Conservation (phyloP, 2,113 vertebrate species). For the Clinocottus analis region DNA sequence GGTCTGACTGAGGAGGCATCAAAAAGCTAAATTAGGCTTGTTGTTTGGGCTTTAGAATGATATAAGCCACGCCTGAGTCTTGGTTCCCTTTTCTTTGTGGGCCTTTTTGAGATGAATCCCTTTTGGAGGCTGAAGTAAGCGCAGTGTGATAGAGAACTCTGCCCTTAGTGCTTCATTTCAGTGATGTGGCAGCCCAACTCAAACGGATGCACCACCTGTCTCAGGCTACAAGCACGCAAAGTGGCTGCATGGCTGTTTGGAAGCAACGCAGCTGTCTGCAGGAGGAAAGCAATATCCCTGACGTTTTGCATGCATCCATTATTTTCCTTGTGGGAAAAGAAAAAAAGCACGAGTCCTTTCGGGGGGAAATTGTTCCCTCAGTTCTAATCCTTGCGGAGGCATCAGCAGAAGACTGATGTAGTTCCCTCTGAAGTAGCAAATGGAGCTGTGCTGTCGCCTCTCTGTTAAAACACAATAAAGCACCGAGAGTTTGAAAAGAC, state of each 20-base stretch:
- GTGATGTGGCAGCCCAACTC: slow-evolving; percentile 61
- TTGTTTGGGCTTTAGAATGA: background rate
- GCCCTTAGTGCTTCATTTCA: slow-evolving; percentile 56
- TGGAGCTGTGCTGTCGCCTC: slow-evolving; percentile 56
- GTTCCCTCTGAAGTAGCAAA: slow-evolving; percentile 64
- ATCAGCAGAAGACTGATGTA: slow-evolving; percentile 60
- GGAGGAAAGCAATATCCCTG: slow-evolving; percentile 69
- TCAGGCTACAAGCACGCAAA: slow-evolving; percentile 51
- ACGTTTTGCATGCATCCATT: slow-evolving; percentile 74
- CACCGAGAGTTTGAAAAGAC: slow-evolving; percentile 31
- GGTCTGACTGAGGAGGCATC: background rate
- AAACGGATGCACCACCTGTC: slow-evolving; percentile 61
- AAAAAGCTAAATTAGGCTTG: background rate
- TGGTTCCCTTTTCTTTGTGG: background rate
- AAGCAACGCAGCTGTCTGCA: slow-evolving; percentile 48
- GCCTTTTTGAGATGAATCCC: slow-evolving; percentile 1
- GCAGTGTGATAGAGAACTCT: slow-evolving; percentile 38
- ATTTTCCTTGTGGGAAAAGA: slow-evolving; percentile 68
- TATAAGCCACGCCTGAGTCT: background rate
- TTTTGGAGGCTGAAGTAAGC: slow-evolving; percentile 39
- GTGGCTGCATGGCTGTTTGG: slow-evolving; percentile 41
- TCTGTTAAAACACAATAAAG: slow-evolving; percentile 40
- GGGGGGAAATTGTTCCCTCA: slow-evolving; percentile 68
- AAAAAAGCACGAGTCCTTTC: slow-evolving; percentile 60
- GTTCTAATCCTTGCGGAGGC: slow-evolving; percentile 66